Conservation (phyloP, 2,888 invertebrate species). For the Lordiphosa andalusiaca region DNA sequence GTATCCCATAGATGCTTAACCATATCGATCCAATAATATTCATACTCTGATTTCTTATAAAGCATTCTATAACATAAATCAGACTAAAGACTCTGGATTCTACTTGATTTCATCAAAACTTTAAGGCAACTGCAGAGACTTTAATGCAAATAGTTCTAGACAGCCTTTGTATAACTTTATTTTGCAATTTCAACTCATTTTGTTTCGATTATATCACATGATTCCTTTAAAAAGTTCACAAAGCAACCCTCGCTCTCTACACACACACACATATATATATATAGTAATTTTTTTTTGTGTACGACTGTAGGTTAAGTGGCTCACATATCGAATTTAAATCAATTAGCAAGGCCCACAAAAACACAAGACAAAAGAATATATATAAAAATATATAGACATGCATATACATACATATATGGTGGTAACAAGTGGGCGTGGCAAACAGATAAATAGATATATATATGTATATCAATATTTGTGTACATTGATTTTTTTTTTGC, state of each 20-base stretch:
- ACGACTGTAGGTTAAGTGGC: slow-evolving; percentile 51
- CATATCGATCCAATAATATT: no score
- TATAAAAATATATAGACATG: slow-evolving; percentile 9
- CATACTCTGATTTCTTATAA: no score
- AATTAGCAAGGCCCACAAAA: slow-evolving; percentile 59
- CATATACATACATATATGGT: slow-evolving; percentile 1
- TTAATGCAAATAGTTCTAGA: no score
- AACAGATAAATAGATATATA: slow-evolving; percentile 18
- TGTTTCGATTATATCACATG: no score
- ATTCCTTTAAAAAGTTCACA: no score
- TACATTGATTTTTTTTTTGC: slow-evolving; percentile 12
- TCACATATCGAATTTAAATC: slow-evolving; percentile 79
- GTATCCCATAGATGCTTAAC: no score
- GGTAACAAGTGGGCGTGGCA: slow-evolving; percentile 16
- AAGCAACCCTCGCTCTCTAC: slow-evolving; percentile 2
- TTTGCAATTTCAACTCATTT: no score
- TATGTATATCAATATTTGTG: slow-evolving; percentile 23
- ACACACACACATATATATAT: slow-evolving; percentile 16
- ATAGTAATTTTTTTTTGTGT: slow-evolving; percentile 22
- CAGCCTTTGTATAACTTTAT: no score
- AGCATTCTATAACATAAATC: no score
- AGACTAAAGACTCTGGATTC: no score
- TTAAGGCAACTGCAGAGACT: no score
- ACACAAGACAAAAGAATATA: slow-evolving; percentile 17
- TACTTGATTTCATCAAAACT: no score